Evolutionary conservation across 2,113 vertebrate species (phyloP), one percentile per base, ranked within the genome.

Genomic region (Orcinus orca): DNA sequence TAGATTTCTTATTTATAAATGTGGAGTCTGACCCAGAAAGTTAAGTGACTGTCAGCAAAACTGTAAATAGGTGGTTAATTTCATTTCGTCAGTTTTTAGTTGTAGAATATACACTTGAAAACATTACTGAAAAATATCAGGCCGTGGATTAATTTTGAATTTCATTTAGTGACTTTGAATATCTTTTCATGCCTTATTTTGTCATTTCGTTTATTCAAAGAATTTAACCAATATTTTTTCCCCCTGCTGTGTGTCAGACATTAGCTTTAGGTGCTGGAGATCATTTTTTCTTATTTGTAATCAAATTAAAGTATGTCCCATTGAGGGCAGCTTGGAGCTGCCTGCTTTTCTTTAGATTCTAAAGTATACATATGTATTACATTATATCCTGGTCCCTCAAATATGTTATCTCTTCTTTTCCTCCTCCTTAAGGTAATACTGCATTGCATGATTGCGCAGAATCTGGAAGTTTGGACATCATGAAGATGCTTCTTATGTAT

Each of bases 391-490:
- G 85, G 38, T 91, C 17, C 70, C 77, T 97, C 86, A 96, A 83
- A 60, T 77, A 44, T 90, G 7, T 93, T 88, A 3, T 74, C 92
- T 80, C 25, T 63, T 70, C 82, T 62, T 55, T 38, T 33, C 95
- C 17, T 9, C 91, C 97, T 88, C 47, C 95, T 94, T 80, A 97
- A 99, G 99, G 99, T 97, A 99, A 99, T 97, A 99, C 99, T 0
- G 99, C 99, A 0, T 98, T 99, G 95, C 99, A 99, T 90, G 99
- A 99, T 97, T 99, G 99, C 90, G 99, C 99, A 0, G 99, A 99
- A 98, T 99, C 99, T n/a, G 99, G 99, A 95, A 99, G 99, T 97
- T 93, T 99, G 97, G 99, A 99, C 97, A 99, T 99, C 96, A 99
- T 99, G 99, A 99, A 99, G 98, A 99, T 99, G 99, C 99, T 99